Evolutionary conservation across 2,888 invertebrate species (phyloP).

Genomic region (Leucophenga maculata): DNA sequence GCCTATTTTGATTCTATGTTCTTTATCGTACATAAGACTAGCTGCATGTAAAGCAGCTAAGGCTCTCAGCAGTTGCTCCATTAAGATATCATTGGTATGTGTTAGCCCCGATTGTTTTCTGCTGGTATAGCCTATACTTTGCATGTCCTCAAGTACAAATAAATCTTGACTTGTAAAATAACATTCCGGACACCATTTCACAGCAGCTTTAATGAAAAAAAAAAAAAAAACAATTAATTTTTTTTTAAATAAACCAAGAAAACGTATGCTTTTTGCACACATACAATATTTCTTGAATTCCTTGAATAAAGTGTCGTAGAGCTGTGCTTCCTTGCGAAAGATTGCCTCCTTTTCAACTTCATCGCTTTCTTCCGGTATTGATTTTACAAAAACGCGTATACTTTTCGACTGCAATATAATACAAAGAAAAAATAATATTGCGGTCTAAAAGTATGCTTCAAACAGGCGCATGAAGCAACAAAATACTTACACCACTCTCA

Average conservation of each 20-base stretch:
- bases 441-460: conserved; percentile 51
- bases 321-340: conserved; percentile 58
- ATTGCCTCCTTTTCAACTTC: conserved; percentile 52
- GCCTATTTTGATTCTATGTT: conserved; percentile 46
- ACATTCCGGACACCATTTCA: conserved; percentile 59
- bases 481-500: conserved; percentile 9
- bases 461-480: conserved; percentile 16
- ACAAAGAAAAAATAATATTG: neutral
- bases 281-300: conserved; percentile 54
- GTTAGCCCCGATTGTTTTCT: neutral
- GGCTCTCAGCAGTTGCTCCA: conserved; percentile 62
- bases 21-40: conserved; percentile 69
- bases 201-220: conserved; percentile 36
- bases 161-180: conserved; percentile 64
- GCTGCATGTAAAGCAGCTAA: conserved; percentile 71
- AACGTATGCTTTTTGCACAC: conserved; percentile 18
- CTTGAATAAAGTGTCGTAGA: conserved; percentile 53
- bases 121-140: conserved; percentile 41
- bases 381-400: conserved; percentile 58
- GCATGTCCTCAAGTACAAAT: conserved; percentile 71
- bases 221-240: too few relatives aligned
- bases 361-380: conserved; percentile 51
- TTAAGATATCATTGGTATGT: conserved; percentile 50
- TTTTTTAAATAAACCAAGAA: neutral
- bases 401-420: neutral